Evolutionary conservation across 2,797 vertebrate species (phyloP), one percentile per base, ranked within the genome.

Genomic region (Gephyroberyx darwinii): DNA sequence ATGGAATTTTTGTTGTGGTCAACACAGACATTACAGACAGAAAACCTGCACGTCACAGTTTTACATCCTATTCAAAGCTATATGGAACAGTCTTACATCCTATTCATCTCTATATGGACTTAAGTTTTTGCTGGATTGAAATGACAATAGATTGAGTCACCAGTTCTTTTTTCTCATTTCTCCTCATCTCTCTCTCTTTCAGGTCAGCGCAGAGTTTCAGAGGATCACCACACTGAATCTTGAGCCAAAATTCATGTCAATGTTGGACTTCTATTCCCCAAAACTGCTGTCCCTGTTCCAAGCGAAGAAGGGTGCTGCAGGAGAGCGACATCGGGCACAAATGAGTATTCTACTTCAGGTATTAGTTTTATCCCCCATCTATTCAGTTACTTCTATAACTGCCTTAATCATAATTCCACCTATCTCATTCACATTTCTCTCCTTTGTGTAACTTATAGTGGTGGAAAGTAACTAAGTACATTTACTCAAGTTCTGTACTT

Each of bases 171-270:
- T 26, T 26, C 26, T 26, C 26, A 2, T 26, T 26, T 26, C 26
- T 26, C 26, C 26, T 26, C 26, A 26, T 26, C 26, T 26, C 26
- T 26, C 26, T 26, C 1, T 26, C 26, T 26, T 26, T 26, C 26
- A 26, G 26, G 26, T 26, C 26, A 26, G 26, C 1, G 54, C 19
- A 39, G 12, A 45, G 59, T 76, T 77, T 65, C 43, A 71, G 16
- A 50, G 59, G 20, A 75, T 70, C 39, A 78, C 61, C 22, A 78
- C 59, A 54, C 20, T 63, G 52, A 78, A 70, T 75, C 78, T 70
- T 69, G 75, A 81, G 52, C 37, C 68, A 50, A 81, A 75, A 75
- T 70, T 59, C 53, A 76, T 71, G 52, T 63, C 47, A 45, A 60
- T 71, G 67, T 68, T 84, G 58, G 54, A 79, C 59, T 6, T 48